Conservation (phyloP, 2,113 vertebrate genomes). For the Myrmecobius fasciatus region DNA sequence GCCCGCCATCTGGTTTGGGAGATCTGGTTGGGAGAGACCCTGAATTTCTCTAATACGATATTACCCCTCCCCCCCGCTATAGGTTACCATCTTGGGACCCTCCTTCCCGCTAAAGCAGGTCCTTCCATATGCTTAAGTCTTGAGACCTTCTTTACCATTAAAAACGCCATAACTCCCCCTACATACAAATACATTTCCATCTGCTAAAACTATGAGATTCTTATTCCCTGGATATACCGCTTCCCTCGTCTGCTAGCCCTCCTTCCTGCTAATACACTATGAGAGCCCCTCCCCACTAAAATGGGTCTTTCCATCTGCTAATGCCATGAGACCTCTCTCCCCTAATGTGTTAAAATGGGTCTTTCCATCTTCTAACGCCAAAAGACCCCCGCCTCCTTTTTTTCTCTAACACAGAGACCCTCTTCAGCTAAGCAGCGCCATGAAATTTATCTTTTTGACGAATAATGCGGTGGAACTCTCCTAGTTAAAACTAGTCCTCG, state of each 20-base stretch:
- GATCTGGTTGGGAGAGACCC: background rate
- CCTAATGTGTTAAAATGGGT: background rate
- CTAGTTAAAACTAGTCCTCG: background rate
- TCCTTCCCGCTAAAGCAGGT: background rate
- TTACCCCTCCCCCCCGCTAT: background rate
- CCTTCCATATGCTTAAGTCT: background rate
- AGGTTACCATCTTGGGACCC: background rate
- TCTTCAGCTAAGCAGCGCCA: background rate
- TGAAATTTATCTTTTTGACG: background rate
- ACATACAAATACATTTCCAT: background rate
- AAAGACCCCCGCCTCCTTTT: background rate
- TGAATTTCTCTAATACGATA: background rate
- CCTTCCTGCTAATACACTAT: background rate
- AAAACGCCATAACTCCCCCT: background rate
- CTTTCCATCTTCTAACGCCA: background rate
- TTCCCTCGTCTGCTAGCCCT: background rate
- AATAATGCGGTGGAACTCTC: background rate
- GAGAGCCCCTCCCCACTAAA: background rate
- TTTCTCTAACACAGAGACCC: background rate
- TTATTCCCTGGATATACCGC: background rate
- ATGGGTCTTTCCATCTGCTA: background rate
- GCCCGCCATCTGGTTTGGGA: background rate
- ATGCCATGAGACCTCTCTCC: background rate
- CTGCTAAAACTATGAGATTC: background rate
- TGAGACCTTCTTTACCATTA: background rate